phyloP scores from a whole-genome alignment of 2,113 vertebrate genomes.

The Symphodus melops region DNA sequence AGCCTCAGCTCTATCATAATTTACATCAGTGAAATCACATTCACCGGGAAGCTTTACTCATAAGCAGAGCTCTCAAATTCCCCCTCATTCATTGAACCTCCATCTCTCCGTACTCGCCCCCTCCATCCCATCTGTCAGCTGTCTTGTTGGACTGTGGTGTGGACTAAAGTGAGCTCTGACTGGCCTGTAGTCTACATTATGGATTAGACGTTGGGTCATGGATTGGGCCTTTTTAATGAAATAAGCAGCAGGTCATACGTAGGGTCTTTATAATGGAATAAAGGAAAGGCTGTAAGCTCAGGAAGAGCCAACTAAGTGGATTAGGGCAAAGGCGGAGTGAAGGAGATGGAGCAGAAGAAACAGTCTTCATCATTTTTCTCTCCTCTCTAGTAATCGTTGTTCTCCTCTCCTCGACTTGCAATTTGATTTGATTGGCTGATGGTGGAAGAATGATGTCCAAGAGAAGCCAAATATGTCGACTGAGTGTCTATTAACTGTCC shows the following conservation, averaged over 20 bases:
- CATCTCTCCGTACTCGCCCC: conserved; percentile 32
- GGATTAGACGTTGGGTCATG: conserved; percentile 72
- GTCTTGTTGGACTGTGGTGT: conserved; percentile 31
- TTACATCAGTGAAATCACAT: conserved; percentile 76
- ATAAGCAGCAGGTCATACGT: conserved; percentile 77
- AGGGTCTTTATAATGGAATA: conserved; percentile 83
- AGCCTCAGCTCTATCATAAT: conserved; percentile 70
- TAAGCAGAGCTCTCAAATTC: conserved; percentile 62
- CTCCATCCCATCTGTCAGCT: conserved; percentile 70
- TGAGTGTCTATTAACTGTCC: conserved; percentile 39
- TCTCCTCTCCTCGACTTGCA: conserved; percentile 50
- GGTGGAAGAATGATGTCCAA: conserved; percentile 61
- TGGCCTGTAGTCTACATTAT: conserved; percentile 60
- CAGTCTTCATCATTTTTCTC: conserved; percentile 66
- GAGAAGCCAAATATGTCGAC: conserved; percentile 38
- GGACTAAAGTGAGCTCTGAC: conserved; percentile 31
- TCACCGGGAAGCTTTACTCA: conserved; percentile 63
- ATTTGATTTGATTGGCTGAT: conserved; percentile 73
- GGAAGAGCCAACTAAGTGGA: conserved; percentile 82
- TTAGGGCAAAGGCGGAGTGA: conserved; percentile 72
- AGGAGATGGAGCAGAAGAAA: conserved; percentile 69
- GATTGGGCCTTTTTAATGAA: conserved; percentile 79
- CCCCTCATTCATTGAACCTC: conserved; percentile 51
- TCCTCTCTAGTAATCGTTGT: conserved; percentile 63
- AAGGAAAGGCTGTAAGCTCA: conserved; percentile 75